Evolutionary conservation across 35 echinoderm and acorn worm genomes (phyloP), one percentile per base, ranked within the genome.

Genomic region (Anneissia japonica): DNA sequence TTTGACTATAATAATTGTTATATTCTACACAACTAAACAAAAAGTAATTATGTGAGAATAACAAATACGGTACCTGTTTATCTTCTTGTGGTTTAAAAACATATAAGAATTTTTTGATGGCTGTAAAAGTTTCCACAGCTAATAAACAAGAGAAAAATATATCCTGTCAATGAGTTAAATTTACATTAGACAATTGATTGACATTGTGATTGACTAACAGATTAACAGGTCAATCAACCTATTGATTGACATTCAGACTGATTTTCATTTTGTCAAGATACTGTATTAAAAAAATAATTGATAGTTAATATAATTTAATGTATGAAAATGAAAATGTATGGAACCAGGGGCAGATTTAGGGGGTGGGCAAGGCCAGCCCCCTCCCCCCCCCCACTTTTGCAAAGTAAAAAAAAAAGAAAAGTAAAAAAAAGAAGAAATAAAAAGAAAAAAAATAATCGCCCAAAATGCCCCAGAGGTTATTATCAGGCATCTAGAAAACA

Each of bases 51-150:
- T n/a, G n/a, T n/a, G n/a, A n/a, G n/a, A n/a, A n/a, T n/a, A n/a
- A n/a, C n/a, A n/a, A n/a, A 46, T 45, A 26, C 0, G 23, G 85
- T 85, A 95, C 93, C 93, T 95, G 39, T 39, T 40, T 79, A 35
- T 97, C 94, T 73, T 82, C 89, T 31, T 92, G 72, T 37, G 84
- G 83, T 39, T 72, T 85, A 36, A 73, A 85, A 16, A 97, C 80
- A 79, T 76, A 90, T 23, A 92, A 87, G 32, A 92, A 97, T 35
- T 85, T 89, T 74, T 92, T 83, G 81, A 92, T 46, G 74, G 94
- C 94, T 23, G 14, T 26, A 39, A 86, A 97, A 30, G 87, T 84
- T 32, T 85, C 83, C 72, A 83, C 40, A 86, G 94, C 94, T 97
- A 64, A 17, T 10, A 34, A 80, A 80, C 51, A 79, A 72, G 51